Base-by-base conservation (phyloP, 1,140 invertebrate genomes). In the Bombus ignitus region DNA sequence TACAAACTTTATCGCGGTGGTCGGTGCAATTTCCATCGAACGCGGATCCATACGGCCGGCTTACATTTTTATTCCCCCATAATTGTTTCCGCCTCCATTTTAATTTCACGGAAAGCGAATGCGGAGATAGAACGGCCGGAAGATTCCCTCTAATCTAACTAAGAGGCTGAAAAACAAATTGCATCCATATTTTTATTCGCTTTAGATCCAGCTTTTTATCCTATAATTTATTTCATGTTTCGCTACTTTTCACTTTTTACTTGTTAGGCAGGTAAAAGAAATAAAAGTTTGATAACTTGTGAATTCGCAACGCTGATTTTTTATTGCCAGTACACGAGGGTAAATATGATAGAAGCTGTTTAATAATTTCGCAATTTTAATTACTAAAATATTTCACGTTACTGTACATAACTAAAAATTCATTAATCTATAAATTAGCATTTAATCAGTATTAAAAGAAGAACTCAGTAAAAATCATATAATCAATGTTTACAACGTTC, bases 1-100 rank as follows among this genome's bases (percentile, higher is more conserved):
- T 74, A 13, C n/a, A 37, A 74, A 65, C 10, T 65, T 73, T 9
- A 65, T 82, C 13, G 80, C 12, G 2, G 12, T 8, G 2, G 3
- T 22, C 37, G 25, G 15, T 13, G 10, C 22, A 66, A 75, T 82
- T 44, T 66, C 42, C 72, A 75, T 82, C 47, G 70, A 59, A 80
- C 66, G 32, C 13, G 32, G 9, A 74, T 82, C 39, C 71, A 65
- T n/a, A 74, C 39, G 32, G 53, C 5, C 25, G n/a, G 57, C 32
- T 66, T 75, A 82, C 59, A 66, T 66, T 82, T 82, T 75, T 66
- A 75, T 75, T 75, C 44, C 18, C 22, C 59, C 39, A 73, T 83
- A 83, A 83, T 83, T 83, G 81, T 73, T 32, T 83, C 59, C 59
- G 42, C 59, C 28, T 76, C 72, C 35, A 53, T 83, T 83, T 83